Percentiles rank a stretch among this genome's conserved stretches.
Conservation (phyloP, 2,797 vertebrate species). For the Sebastiscus albofasciatus region DNA sequence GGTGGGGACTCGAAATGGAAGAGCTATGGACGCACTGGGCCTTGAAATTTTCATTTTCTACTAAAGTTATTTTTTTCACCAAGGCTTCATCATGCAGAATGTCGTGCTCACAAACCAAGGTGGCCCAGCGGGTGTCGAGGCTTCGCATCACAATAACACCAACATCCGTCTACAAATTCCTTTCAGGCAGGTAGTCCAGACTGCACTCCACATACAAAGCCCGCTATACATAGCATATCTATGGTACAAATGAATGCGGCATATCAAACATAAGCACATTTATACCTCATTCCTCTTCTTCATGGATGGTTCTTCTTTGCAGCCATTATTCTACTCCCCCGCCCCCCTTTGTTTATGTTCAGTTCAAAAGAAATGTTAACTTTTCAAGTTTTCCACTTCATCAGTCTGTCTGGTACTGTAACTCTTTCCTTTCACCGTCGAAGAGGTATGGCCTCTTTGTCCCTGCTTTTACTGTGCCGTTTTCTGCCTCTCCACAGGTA, state of each 20-base stretch:
- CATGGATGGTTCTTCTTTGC: background rate
- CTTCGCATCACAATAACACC: constrained; percentile 21
- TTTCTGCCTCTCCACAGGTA: background rate
- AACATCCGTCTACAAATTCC: background rate
- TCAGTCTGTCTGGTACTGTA: background rate
- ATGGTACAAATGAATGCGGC: background rate
- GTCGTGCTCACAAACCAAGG: constrained; percentile 34
- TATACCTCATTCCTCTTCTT: background rate
- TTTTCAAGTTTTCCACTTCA: background rate
- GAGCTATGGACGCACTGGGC: constrained; percentile 44
- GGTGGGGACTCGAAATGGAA: constrained; percentile 31
- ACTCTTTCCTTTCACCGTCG: background rate
- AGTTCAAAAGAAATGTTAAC: background rate
- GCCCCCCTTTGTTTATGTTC: background rate
- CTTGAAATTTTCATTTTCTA: constrained; percentile 68
- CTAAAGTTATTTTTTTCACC: constrained; percentile 18
- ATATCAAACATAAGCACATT: background rate
- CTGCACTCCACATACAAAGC: background rate
- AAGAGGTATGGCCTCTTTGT: background rate
- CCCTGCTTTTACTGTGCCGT: background rate
- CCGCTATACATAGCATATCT: background rate
- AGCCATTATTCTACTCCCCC: background rate
- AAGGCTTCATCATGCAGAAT: constrained; percentile 52
- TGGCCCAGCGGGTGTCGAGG: background rate
- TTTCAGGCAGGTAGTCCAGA: constrained; percentile 1